A percentile compares a stretch with the other conserved stretches of the same genome.
Conservation (phyloP, 2,113 vertebrate genomes). For the Potamarius usumacintae region DNA sequence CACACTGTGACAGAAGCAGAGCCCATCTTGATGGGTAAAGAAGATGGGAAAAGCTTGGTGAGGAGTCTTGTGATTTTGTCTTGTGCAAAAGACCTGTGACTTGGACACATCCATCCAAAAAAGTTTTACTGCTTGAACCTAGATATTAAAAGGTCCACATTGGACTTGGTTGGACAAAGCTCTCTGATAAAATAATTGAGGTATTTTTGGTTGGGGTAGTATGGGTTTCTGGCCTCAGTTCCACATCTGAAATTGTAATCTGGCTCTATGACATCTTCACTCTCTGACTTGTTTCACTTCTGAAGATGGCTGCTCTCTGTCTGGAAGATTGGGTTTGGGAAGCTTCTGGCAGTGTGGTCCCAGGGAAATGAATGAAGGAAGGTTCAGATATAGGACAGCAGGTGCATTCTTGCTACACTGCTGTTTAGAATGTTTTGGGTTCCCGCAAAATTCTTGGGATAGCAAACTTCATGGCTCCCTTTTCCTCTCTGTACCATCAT, state of each 20-base stretch:
- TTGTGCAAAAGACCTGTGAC: neutral
- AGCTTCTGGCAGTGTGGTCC: neutral
- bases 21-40: neutral
- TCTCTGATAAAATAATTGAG: too few species aligned
- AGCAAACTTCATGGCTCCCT: too few species aligned
- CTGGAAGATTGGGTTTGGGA: neutral
- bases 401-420: neutral
- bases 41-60: constrained; percentile 16
- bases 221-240: neutral
- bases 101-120: neutral
- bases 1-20: constrained; percentile 20
- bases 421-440: too few species aligned
- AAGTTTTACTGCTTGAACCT: neutral
- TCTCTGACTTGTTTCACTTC: neutral
- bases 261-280: neutral
- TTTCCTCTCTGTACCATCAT: too few species aligned
- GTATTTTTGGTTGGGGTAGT: neutral
- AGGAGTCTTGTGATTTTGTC: neutral
- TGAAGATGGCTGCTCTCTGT: neutral
- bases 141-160: neutral
- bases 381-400: neutral
- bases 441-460: too few species aligned
- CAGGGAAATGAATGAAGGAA: neutral
- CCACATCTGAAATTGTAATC: neutral
- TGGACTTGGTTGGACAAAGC: neutral